Percentiles rank a stretch among this genome's conserved stretches.
phyloP scores from a whole-genome alignment of 1,140 invertebrate genomes.

The Tribolium castaneum region DNA sequence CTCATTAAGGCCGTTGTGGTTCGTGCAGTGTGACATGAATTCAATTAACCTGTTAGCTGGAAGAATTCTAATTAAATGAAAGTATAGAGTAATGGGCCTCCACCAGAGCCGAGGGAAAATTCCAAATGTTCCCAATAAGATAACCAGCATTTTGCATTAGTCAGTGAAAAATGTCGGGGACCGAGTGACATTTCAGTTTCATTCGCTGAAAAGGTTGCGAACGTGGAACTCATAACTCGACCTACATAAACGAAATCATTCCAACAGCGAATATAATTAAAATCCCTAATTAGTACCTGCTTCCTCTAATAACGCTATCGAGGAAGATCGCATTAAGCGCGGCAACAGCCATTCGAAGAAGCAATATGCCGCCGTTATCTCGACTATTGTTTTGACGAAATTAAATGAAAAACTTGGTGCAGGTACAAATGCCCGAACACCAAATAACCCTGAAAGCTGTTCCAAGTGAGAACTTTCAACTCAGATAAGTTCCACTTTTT shows the following conservation, averaged over 20 bases:
- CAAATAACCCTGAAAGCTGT: not conserved
- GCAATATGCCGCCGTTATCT: not conserved
- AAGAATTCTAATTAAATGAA: conserved; percentile 10
- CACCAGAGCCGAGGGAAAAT: not conserved
- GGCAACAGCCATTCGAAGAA: not conserved
- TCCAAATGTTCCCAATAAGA: not conserved
- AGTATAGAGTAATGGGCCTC: conserved; percentile 8
- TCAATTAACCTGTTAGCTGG: not conserved
- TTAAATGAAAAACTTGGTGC: not conserved
- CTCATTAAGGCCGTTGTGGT: conserved; percentile 8
- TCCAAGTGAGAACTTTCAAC: not conserved
- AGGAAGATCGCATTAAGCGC: not conserved
- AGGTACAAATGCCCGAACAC: not conserved
- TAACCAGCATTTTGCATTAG: no score
- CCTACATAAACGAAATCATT: not conserved
- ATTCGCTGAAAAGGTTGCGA: not conserved
- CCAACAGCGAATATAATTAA: not conserved
- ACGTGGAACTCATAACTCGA: not conserved
- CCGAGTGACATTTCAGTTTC: not conserved
- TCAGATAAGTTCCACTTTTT: not conserved
- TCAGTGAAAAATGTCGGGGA: not conserved
- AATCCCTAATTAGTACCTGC: not conserved
- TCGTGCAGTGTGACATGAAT: conserved; percentile 13
- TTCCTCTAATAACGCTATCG: not conserved
- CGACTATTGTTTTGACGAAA: not conserved